Evolutionary conservation across 2,113 vertebrate species (phyloP).

Genomic region (Barbus barbus): DNA sequence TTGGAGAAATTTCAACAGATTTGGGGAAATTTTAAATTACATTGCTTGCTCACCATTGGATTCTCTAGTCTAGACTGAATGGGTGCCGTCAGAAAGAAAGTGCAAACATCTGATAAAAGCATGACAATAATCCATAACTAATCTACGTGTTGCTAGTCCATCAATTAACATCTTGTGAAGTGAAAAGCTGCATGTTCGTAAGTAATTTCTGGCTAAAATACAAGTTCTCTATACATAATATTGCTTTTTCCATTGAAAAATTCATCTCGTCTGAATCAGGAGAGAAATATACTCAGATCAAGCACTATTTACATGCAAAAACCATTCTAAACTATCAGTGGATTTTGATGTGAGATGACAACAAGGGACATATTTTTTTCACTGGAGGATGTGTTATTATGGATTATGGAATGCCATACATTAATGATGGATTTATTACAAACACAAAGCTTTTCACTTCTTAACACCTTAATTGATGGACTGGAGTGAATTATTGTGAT

Average conservation of each 20-base stretch:
- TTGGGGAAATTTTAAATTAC: too few relatives aligned
- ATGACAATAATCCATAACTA: not conserved
- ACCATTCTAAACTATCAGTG: not conserved
- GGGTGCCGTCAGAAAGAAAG: too few relatives aligned
- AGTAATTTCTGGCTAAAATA: too few relatives aligned
- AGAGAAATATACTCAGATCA: too few relatives aligned
- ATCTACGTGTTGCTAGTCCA: too few relatives aligned
- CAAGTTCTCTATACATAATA: not conserved
- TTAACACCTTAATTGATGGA: not conserved
- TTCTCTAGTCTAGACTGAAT: too few relatives aligned
- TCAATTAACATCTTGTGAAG: too few relatives aligned
- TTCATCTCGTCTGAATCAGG: too few relatives aligned
- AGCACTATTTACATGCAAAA: not conserved
- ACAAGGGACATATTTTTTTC: not conserved
- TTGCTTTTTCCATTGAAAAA: not conserved
- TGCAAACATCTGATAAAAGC: not conserved
- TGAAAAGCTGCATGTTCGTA: too few relatives aligned
- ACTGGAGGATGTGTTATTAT: not conserved
- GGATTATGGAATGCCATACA: not conserved
- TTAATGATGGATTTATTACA: not conserved
- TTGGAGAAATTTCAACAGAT: too few relatives aligned
- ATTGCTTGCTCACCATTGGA: too few relatives aligned
- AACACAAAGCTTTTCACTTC: not conserved
- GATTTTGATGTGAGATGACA: not conserved
- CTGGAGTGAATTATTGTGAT: not conserved